phyloP scores from a whole-genome alignment of 2,888 invertebrate species.

The Scrobipalpa costella region DNA sequence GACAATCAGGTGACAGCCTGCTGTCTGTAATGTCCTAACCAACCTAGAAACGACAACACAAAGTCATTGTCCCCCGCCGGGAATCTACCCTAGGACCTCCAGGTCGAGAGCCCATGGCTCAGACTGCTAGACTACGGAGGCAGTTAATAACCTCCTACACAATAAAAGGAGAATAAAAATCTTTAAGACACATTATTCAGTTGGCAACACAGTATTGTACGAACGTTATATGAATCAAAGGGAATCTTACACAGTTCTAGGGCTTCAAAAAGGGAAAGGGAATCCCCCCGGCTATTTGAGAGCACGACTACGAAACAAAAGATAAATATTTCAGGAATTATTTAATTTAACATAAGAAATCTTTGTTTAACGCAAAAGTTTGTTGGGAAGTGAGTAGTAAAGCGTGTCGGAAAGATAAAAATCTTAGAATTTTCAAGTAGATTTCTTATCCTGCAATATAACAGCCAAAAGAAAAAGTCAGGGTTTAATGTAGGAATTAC shows the following conservation, averaged over 20 bases:
- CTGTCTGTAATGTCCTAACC: too few relatives aligned
- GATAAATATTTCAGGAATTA: background rate
- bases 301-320: background rate
- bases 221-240: background rate
- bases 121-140: too few relatives aligned
- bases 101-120: too few relatives aligned
- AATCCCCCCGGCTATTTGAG: constrained; percentile 1
- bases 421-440: too few relatives aligned
- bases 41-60: too few relatives aligned
- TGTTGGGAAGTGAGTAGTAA: background rate
- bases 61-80: too few relatives aligned
- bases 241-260: background rate
- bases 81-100: too few relatives aligned
- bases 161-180: background rate
- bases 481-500: too few relatives aligned
- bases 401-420: background rate
- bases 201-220: background rate
- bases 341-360: background rate
- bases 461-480: too few relatives aligned
- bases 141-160: too few relatives aligned
- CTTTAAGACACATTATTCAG: background rate
- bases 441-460: too few relatives aligned
- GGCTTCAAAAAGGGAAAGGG: constrained; percentile 3
- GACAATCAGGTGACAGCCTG: too few relatives aligned
- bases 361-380: background rate